These are phyloP conservation scores for Drosophila azteca DNA, from an alignment of 1,140 invertebrate species.

Conservation along the genomic window DNA sequence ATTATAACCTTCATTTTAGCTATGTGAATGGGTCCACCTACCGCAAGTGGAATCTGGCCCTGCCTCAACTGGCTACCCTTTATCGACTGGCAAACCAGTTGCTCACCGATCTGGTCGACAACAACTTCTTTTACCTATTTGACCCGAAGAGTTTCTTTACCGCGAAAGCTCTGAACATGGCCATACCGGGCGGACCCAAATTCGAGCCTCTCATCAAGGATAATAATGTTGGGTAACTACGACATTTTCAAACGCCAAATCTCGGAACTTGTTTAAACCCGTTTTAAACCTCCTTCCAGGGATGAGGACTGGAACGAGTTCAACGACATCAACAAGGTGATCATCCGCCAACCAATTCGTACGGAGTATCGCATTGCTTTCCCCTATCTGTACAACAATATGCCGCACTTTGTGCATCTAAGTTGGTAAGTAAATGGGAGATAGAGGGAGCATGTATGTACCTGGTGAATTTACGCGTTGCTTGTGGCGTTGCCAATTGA, in stretches of 20 bases:
- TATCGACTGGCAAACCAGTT: conserved; percentile 99
- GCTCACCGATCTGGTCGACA: conserved; percentile 98
- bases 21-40: conserved; percentile 99
- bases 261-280: neutral
- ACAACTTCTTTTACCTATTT: conserved; percentile 99
- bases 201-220: conserved; percentile 99
- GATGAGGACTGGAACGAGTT: conserved; percentile 99
- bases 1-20: conserved; percentile 82
- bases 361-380: conserved; percentile 99
- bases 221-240: conserved; percentile 92
- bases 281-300: conserved; percentile 84
- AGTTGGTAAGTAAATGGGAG: conserved; percentile 90
- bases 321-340: conserved; percentile 99
- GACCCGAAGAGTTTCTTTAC: conserved; percentile 99
- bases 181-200: conserved; percentile 99
- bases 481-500: conserved; percentile 48
- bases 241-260: neutral
- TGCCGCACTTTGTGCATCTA: conserved; percentile 97
- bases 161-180: conserved; percentile 99
- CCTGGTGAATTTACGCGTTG: conserved; percentile 38
- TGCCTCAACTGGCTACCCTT: conserved; percentile 98
- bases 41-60: conserved; percentile 95
- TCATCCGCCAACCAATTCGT: conserved; percentile 98
- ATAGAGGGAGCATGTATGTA: no score
- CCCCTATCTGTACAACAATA: conserved; percentile 99